Evolutionary conservation across 2,888 invertebrate genomes (phyloP).

Genomic region (Eupithecia insigniata): DNA sequence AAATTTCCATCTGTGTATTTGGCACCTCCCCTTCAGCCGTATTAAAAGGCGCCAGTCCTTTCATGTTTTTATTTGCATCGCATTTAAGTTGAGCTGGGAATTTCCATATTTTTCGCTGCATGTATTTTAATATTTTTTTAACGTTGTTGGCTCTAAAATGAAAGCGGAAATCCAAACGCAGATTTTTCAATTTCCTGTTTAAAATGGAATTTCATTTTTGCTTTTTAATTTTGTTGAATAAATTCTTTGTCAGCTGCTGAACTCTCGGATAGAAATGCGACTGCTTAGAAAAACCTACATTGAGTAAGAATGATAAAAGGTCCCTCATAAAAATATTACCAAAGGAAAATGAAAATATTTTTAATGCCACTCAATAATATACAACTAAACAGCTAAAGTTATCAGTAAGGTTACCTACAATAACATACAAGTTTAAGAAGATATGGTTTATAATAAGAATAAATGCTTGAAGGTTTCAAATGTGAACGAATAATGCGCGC

Average conservation of each 20-base stretch:
- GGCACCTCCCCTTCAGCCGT: neutral
- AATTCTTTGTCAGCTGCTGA: neutral
- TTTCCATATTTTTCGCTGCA: slow-evolving; percentile 30
- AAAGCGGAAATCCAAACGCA: slow-evolving; percentile 8
- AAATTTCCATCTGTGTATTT: neutral
- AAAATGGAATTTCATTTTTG: neutral
- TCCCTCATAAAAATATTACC: no score
- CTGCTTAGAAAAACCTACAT: neutral
- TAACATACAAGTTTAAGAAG: no score
- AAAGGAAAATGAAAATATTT: no score
- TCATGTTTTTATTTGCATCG: slow-evolving; percentile 33
- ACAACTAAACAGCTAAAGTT: no score
- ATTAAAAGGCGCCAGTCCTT: slow-evolving; percentile 22
- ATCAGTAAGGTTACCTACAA: no score
- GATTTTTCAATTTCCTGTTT: slow-evolving; percentile 23
- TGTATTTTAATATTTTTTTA: slow-evolving; percentile 32
- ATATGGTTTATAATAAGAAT: no score
- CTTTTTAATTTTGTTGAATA: neutral
- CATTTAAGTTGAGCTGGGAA: slow-evolving; percentile 19
- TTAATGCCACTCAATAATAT: no score
- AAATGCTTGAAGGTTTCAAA: neutral
- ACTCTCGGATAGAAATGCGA: neutral
- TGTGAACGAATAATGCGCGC: neutral
- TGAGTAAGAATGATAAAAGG: neutral
- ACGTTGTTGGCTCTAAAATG: slow-evolving; percentile 22